Base-by-base conservation (phyloP, 2,797 vertebrate genomes). In the Botia almorhae region DNA sequence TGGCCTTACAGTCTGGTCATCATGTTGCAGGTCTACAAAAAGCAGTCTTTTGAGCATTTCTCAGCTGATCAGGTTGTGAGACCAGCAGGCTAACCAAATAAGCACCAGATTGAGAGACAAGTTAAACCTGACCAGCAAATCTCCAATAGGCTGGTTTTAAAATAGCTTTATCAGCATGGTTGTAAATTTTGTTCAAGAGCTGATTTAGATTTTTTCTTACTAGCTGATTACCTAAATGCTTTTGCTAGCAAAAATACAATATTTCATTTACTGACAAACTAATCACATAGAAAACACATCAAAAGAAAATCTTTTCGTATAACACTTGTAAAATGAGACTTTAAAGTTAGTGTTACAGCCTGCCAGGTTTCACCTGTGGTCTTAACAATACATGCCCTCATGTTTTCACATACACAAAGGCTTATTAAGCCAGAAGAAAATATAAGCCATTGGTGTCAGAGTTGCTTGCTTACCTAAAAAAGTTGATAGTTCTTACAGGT, bases 161-260 rank as follows among this genome's bases (percentile, higher is more conserved):
- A 0, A 21, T 13, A 21, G 56, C 11, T 26, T 61, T 26, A 26
- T 26, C 58, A 5, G 19, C 10, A 58, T 58, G 5, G 7, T 5
- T 33, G 4, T 21, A 60, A 4, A 29, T 29, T 61, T 29, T 61
- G 7, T 39, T 11, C 16, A 33, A 61, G 23, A 29, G 4, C 21
- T 23, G 4, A 19, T 0, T 14, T 17, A 51, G 51, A 29, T 63
- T 61, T 21, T 21, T 56, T 2, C 19, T 21, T 1, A 8, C 7
- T 56, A 17, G 51, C 51, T 17, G 16, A 53, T 53, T 33, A 63
- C 60, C 14, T 36, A 29, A 64, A 17, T 43, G 60, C 60, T 33
- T 61, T 63, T 17, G 33, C 17, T n/a, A 11, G 33, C 63, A 64
- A n/a, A 53, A n/a, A 36, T 36, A 64, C 61, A 65, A 65, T 65